Evolutionary conservation across 2,888 invertebrate genomes (phyloP).

Genomic region (Harpalus rubripes): DNA sequence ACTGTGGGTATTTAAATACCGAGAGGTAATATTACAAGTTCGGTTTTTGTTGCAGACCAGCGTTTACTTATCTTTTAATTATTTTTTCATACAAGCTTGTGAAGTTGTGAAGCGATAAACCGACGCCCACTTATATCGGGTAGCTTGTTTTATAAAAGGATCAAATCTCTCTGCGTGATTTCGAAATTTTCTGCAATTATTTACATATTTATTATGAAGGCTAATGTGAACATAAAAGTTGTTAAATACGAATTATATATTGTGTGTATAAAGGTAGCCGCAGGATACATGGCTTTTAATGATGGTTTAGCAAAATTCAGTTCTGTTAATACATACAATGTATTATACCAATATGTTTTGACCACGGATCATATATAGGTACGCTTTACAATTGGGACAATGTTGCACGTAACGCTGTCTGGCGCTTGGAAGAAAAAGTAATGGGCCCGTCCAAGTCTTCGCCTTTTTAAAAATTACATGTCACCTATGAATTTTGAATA

Average conservation of each 20-base stretch:
- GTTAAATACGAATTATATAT: background rate
- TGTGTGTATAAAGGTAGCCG: too few relatives aligned
- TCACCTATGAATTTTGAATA: too few relatives aligned
- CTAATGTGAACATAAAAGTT: background rate
- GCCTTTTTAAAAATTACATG: too few relatives aligned
- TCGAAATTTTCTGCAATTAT: background rate
- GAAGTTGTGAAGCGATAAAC: slow-evolving; percentile 30
- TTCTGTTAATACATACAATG: too few relatives aligned
- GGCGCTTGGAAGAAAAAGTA: too few relatives aligned
- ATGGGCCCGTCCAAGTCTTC: too few relatives aligned
- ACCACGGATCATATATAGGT: too few relatives aligned
- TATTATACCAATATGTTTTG: too few relatives aligned
- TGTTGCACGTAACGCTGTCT: too few relatives aligned
- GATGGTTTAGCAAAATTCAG: too few relatives aligned
- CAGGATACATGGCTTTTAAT: too few relatives aligned
- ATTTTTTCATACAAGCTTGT: slow-evolving; percentile 45
- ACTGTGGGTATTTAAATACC: slow-evolving; percentile 48
- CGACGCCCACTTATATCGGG: slow-evolving; percentile 17
- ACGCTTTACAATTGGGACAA: too few relatives aligned
- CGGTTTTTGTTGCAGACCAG: slow-evolving; percentile 13
- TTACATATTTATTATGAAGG: background rate
- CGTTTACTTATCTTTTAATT: slow-evolving; percentile 54
- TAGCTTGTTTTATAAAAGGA: background rate
- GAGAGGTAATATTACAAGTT: slow-evolving; percentile 17
- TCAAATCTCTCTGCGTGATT: background rate